Percentiles rank a stretch among this genome's conserved stretches.
These are phyloP conservation scores for Stenodera caucasica DNA, from an alignment of 2,888 invertebrate species.

Conservation along the genomic window DNA sequence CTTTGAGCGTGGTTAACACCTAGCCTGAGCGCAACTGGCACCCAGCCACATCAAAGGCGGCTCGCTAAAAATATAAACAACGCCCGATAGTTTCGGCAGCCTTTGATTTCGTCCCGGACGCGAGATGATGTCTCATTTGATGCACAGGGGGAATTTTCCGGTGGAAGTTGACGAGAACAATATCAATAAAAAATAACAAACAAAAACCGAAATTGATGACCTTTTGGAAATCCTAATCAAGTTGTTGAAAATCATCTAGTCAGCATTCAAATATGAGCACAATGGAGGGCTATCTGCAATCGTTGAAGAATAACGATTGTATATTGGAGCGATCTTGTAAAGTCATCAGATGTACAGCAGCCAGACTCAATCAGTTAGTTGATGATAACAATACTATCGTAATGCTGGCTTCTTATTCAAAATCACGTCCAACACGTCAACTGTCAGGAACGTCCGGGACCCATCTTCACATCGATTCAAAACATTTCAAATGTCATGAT, in stretches of 20 bases:
- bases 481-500: neutral
- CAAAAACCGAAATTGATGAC: too few species aligned
- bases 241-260: constrained; percentile 20
- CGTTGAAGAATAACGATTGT: constrained; percentile 28
- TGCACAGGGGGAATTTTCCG: constrained; percentile 32
- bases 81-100: constrained; percentile 45
- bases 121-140: constrained; percentile 49
- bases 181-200: too few species aligned
- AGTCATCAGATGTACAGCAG: constrained; percentile 28
- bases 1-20: constrained; percentile 53
- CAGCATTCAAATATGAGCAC: constrained; percentile 21
- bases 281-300: constrained; percentile 24
- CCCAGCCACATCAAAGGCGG: constrained; percentile 52
- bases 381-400: constrained; percentile 31
- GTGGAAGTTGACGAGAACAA: constrained; percentile 6
- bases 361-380: constrained; percentile 24
- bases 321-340: constrained; percentile 19
- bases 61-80: constrained; percentile 53
- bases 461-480: constrained; percentile 10
- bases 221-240: neutral
- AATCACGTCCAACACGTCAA: constrained; percentile 43
- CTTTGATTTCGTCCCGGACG: constrained; percentile 51
- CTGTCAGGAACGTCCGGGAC: constrained; percentile 26
- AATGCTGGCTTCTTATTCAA: constrained; percentile 45
- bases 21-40: constrained; percentile 52